These are phyloP conservation scores for Eriosoma lanigerum DNA, from an alignment of 1,140 invertebrate genomes.

Conservation along the genomic window DNA sequence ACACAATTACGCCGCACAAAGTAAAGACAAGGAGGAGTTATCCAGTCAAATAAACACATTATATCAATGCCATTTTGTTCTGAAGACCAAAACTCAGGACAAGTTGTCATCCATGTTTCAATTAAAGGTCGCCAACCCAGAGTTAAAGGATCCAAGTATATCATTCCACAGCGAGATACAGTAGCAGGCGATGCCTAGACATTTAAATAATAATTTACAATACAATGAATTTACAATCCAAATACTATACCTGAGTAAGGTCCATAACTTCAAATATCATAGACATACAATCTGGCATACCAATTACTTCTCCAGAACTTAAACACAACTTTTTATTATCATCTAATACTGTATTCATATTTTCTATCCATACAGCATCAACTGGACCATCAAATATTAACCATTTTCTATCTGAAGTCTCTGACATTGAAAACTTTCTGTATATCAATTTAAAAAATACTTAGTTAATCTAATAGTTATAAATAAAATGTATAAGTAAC, in stretches of 20 bases:
- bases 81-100: conserved; percentile 66
- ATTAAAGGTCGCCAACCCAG: conserved; percentile 79
- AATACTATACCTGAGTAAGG: conserved; percentile 61
- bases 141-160: conserved; percentile 68
- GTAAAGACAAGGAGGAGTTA: conserved; percentile 69
- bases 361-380: conserved; percentile 78
- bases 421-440: conserved; percentile 52
- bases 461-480: too few relatives aligned
- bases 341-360: conserved; percentile 77
- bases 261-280: conserved; percentile 92
- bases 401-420: conserved; percentile 76
- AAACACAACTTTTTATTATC: conserved; percentile 88
- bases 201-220: background rate
- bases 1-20: conserved; percentile 70
- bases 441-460: too few relatives aligned
- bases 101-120: conserved; percentile 70
- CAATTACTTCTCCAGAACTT: conserved; percentile 79
- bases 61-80: conserved; percentile 61
- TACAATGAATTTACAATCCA: background rate
- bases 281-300: conserved; percentile 78
- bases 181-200: conserved; percentile 79
- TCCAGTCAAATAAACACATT: conserved; percentile 69
- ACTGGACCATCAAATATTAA: conserved; percentile 76
- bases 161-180: conserved; percentile 88
- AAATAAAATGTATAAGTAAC: background rate